phyloP scores from a whole-genome alignment of 1,140 invertebrate genomes.

The Thereuonema tuberculata region DNA sequence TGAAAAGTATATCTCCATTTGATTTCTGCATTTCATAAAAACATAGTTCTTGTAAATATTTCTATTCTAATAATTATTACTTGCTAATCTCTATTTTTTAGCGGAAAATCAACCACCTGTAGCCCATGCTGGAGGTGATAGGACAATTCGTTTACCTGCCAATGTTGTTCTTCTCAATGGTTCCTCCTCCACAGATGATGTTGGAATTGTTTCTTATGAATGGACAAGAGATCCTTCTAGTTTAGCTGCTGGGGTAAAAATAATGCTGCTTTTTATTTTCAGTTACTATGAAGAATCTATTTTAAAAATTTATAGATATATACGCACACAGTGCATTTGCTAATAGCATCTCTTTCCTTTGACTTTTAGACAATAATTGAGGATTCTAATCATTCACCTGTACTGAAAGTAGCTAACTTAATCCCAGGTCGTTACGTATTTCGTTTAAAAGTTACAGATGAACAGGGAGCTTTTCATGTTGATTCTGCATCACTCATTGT shows the following conservation, averaged over 20 bases:
- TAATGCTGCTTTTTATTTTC: too few relatives aligned
- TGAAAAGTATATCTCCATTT: too few relatives aligned
- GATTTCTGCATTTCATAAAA: too few relatives aligned
- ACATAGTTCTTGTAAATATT: too few relatives aligned
- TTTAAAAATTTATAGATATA: background rate
- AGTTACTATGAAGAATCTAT: too few relatives aligned
- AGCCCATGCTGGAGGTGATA: slow-evolving; percentile 73
- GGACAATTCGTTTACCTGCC: slow-evolving; percentile 56
- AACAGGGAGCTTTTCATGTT: slow-evolving; percentile 61
- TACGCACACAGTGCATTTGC: slow-evolving; percentile 1
- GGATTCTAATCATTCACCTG: slow-evolving; percentile 26
- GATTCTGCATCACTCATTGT: slow-evolving; percentile 75
- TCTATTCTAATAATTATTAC: too few relatives aligned
- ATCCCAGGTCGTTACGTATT: slow-evolving; percentile 78
- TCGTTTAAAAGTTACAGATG: slow-evolving; percentile 71
- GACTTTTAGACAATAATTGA: slow-evolving; percentile 27
- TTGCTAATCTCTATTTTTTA: slow-evolving; percentile 33
- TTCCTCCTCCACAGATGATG: slow-evolving; percentile 69
- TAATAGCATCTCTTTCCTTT: slow-evolving; percentile 3
- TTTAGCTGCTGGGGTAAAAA: slow-evolving; percentile 62
- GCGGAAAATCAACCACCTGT: slow-evolving; percentile 77
- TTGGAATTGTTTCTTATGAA: slow-evolving; percentile 63
- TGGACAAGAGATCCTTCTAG: slow-evolving; percentile 70
- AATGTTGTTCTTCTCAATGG: slow-evolving; percentile 69
- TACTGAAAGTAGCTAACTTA: slow-evolving; percentile 57